Evolutionary conservation across 2,888 invertebrate genomes (phyloP).

Genomic region (Copidosoma aretas): DNA sequence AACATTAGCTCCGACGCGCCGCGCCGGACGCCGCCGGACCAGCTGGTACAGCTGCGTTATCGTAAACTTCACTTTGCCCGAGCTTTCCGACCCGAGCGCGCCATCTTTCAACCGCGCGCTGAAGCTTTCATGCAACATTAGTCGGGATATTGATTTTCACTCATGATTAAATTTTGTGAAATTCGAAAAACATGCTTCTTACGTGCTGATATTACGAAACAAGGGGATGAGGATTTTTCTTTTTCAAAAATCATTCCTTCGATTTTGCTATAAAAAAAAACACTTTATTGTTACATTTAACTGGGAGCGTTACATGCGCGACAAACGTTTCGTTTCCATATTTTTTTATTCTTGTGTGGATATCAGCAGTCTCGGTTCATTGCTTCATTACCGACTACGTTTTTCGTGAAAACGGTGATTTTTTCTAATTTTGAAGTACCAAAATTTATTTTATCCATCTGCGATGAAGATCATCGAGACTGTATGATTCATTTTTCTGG

Average conservation of each 20-base stretch:
- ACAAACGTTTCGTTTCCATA: slow-evolving; percentile 37
- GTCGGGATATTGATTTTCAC: slow-evolving; percentile 18
- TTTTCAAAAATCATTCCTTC: neutral
- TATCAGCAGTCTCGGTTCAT: slow-evolving; percentile 21
- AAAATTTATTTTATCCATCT: slow-evolving; percentile 1
- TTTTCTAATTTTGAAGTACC: slow-evolving; percentile 17
- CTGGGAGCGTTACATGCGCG: slow-evolving; percentile 48
- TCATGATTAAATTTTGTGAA: too few species aligned
- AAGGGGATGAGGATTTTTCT: neutral
- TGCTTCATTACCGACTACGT: slow-evolving; percentile 6
- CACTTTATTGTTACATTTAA: slow-evolving; percentile 54
- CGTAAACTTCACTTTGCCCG: slow-evolving; percentile 25
- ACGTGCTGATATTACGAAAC: too few species aligned
- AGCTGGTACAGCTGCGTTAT: slow-evolving; percentile 5
- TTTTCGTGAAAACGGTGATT: slow-evolving; percentile 37
- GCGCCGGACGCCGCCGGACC: neutral
- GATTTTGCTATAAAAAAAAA: slow-evolving; percentile 48
- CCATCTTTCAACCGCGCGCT: slow-evolving; percentile 18
- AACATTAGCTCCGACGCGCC: slow-evolving; percentile 52
- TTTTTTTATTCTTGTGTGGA: slow-evolving; percentile 16
- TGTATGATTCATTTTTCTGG: slow-evolving; percentile 28
- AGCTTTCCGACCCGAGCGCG: slow-evolving; percentile 11
- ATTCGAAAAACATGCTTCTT: too few species aligned
- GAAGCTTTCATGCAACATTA: neutral
- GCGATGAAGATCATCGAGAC: neutral